These are phyloP conservation scores for Bombylius major DNA, from an alignment of 2,888 invertebrate genomes.

Conservation along the genomic window DNA sequence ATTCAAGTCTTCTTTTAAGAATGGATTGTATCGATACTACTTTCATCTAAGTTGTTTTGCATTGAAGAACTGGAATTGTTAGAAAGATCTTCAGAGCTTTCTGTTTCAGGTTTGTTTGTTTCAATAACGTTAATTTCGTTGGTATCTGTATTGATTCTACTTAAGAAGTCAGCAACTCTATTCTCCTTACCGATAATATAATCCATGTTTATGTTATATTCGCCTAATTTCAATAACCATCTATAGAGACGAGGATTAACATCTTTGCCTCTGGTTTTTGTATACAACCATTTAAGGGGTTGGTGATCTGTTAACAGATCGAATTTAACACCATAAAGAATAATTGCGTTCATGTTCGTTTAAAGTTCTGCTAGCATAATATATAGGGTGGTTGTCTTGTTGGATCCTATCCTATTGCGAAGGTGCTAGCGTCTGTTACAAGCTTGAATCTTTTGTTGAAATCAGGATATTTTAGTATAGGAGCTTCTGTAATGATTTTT, in stretches of 20 bases:
- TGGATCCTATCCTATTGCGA: background rate
- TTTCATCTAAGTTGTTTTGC: background rate
- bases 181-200: constrained; percentile 15
- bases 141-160: constrained; percentile 11
- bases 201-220: constrained; percentile 12
- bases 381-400: background rate
- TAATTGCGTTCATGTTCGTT: background rate
- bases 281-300: constrained; percentile 13
- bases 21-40: background rate
- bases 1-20: background rate
- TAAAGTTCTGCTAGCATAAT: background rate
- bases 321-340: constrained; percentile 21
- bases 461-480: background rate
- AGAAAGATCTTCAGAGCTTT: background rate
- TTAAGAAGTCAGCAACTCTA: constrained; percentile 12
- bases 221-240: constrained; percentile 12
- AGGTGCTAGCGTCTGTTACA: background rate
- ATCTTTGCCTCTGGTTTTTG: constrained; percentile 12
- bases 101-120: background rate
- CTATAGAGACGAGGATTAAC: constrained; percentile 12
- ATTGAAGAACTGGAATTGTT: background rate
- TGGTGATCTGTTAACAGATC: constrained; percentile 13
- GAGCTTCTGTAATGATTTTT: background rate
- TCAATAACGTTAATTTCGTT: constrained; percentile 6
- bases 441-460: background rate